A percentile compares a stretch with the other conserved stretches of the same genome.
Evolutionary conservation across 53 echinoderm and acorn worm genomes (phyloP).

Genomic region (Paracentrotus lividus): DNA sequence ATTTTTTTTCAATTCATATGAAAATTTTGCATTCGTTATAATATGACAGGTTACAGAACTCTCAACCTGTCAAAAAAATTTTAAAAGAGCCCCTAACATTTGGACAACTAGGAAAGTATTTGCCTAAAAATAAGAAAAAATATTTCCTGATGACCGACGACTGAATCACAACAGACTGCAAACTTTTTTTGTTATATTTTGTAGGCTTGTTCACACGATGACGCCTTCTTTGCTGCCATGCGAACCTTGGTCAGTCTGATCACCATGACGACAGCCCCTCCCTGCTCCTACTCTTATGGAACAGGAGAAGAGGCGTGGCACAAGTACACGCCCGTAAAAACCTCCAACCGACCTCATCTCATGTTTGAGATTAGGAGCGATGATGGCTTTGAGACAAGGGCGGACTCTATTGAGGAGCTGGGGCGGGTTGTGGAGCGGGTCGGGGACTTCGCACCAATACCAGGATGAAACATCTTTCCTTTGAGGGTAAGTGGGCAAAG

Average conservation of each 20-base stretch:
- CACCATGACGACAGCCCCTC: slow-evolving; percentile 74
- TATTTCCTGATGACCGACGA: too few species aligned
- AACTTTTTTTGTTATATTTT: neutral
- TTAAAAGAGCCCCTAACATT: too few species aligned
- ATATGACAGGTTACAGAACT: too few species aligned
- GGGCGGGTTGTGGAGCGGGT: slow-evolving; percentile 86
- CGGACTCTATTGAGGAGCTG: slow-evolving; percentile 88
- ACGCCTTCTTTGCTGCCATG: slow-evolving; percentile 67
- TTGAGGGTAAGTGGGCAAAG: slow-evolving; percentile 77
- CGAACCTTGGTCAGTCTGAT: slow-evolving; percentile 54
- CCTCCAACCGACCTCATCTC: slow-evolving; percentile 86
- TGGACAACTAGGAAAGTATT: too few species aligned
- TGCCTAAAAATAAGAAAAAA: too few species aligned
- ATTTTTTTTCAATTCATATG: too few species aligned
- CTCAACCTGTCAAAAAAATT: too few species aligned
- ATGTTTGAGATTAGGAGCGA: slow-evolving; percentile 95
- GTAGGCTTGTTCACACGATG: slow-evolving; percentile 47
- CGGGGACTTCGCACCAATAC: slow-evolving; percentile 84
- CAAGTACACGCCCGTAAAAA: slow-evolving; percentile 39
- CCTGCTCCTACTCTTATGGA: slow-evolving; percentile 78
- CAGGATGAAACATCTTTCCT: slow-evolving; percentile 89
- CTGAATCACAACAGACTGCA: too few species aligned
- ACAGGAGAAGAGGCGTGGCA: slow-evolving; percentile 60
- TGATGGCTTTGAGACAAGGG: slow-evolving; percentile 89
- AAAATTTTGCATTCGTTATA: too few species aligned